Evolutionary conservation across 2,797 vertebrate species (phyloP), one percentile per base, ranked within the genome.

Genomic region (Helarctos malayanus): DNA sequence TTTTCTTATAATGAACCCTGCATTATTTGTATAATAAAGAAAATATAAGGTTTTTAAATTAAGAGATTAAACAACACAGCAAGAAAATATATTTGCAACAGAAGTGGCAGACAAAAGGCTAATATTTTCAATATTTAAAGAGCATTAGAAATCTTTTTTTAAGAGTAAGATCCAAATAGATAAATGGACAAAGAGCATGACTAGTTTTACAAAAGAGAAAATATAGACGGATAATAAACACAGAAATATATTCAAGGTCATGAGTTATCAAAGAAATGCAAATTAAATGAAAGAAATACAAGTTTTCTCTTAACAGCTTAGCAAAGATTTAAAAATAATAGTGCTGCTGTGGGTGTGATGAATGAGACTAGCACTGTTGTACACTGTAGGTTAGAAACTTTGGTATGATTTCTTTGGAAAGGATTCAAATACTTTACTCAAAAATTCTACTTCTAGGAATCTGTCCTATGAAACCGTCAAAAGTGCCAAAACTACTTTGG

Each of bases 161-260:
- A 63, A 69, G 27, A 75, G 19, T 73, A 86, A 89, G 41, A 35
- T 73, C 18, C 49, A 73, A 68, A 49, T 25, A 83, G 76, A n/a
- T 69, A 82, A 81, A 32, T 79, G 76, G 75, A 69, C n/a, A 89
- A 94, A 95, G 25, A 16, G 7, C 23, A 29, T 47, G 41, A 18
- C 57, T 63, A 47, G 41, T 84, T 94, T 94, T 84, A 93, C 19
- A 96, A 88, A 94, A 81, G 73, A 89, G 87, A 89, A 91, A 91
- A 47, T 96, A 29, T 13, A n/a, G 35, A 76, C 88, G 38, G 18
- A 56, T 89, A 81, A 73, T 90, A 90, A 95, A 57, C 14, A 78
- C 57, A 21, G 52, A 82, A 92, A 68, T 83, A 83, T 83, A 90
- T 75, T 80, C 49, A 92, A 75, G 63, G 25, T 94, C 35, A 87